A percentile compares a stretch with the other conserved stretches of the same genome.
Conservation (phyloP, 53 echinoderm and acorn worm species). For the Astropecten irregularis region DNA sequence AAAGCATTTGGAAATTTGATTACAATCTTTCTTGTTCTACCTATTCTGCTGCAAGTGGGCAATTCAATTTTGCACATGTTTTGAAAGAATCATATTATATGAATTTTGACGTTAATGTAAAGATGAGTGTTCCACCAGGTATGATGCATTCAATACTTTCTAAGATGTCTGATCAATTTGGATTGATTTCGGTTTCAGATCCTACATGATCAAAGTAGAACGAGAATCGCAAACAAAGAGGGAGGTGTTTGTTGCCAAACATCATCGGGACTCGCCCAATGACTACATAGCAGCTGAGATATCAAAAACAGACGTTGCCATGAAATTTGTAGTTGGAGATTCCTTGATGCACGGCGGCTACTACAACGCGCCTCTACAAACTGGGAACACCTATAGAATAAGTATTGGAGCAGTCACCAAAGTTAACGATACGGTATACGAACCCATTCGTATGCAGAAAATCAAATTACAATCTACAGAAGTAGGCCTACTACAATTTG, state of each 20-base stretch:
- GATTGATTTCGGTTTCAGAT: too few relatives aligned
- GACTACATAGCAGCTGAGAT: constrained; percentile 29
- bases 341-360: not conserved
- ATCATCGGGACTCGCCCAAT: not conserved
- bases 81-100: too few relatives aligned
- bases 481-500: too few relatives aligned
- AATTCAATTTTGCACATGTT: too few relatives aligned
- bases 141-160: not conserved
- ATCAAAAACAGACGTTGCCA: not conserved
- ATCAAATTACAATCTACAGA: too few relatives aligned
- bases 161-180: not conserved
- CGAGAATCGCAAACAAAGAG: not conserved
- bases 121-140: not conserved
- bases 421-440: not conserved
- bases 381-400: not conserved
- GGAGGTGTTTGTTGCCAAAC: not conserved
- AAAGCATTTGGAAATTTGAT: too few relatives aligned
- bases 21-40: too few relatives aligned
- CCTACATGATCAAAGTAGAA: not conserved
- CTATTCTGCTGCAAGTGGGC: too few relatives aligned
- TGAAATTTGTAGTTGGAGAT: not conserved
- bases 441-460: not conserved
- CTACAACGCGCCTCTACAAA: too few relatives aligned
- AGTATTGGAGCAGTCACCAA: not conserved
- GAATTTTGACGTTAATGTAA: too few relatives aligned